A percentile compares a stretch with the other conserved stretches of the same genome.
These are phyloP conservation scores for Ips nitidus DNA, from an alignment of 1,140 invertebrate species.

Conservation along the genomic window DNA sequence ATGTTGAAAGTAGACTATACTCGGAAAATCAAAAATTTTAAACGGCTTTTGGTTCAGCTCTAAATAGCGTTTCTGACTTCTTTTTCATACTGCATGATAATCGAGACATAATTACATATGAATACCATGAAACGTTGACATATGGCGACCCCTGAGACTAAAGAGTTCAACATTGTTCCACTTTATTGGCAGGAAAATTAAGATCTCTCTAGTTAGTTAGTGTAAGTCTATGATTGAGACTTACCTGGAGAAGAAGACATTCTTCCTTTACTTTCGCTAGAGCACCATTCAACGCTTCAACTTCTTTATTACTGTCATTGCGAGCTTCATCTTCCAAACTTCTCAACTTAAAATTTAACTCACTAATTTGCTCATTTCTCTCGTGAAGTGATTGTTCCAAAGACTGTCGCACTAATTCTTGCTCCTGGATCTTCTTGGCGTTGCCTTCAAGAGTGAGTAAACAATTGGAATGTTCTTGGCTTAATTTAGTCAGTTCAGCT, in stretches of 20 bases:
- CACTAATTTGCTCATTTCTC: slow-evolving; percentile 30
- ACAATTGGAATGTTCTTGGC: slow-evolving; percentile 22
- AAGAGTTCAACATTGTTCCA: no score
- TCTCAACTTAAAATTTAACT: slow-evolving; percentile 21
- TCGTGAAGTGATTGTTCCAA: slow-evolving; percentile 32
- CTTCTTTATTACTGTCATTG: slow-evolving; percentile 34
- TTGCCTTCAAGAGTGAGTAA: slow-evolving; percentile 15
- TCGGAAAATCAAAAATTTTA: no score
- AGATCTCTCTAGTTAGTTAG: background rate
- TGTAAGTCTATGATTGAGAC: background rate
- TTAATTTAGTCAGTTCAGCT: slow-evolving; percentile 20
- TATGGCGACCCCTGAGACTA: no score
- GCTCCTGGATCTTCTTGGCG: slow-evolving; percentile 32
- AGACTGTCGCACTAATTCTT: slow-evolving; percentile 3
- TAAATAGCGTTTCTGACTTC: no score
- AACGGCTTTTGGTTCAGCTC: no score
- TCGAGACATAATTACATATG: no score
- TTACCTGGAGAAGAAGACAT: slow-evolving; percentile 27
- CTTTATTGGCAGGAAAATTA: no score
- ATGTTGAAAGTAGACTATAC: no score
- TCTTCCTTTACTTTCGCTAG: slow-evolving; percentile 29
- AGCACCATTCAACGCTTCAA: slow-evolving; percentile 22
- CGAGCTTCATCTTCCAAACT: slow-evolving; percentile 15
- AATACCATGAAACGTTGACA: no score
- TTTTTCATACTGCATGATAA: no score